Conservation (phyloP, 1,140 invertebrate genomes). For the Aphis craccivora region DNA sequence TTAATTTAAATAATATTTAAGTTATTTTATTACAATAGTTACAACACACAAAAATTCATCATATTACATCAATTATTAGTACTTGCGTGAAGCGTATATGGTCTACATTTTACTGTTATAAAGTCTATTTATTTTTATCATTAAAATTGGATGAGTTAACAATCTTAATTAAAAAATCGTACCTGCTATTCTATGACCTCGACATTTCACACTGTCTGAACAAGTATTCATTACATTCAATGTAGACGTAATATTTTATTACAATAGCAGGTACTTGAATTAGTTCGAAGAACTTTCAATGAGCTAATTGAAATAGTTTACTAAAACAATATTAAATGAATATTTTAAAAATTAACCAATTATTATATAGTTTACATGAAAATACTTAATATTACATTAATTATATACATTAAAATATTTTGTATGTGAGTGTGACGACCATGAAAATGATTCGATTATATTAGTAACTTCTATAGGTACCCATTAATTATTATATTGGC, state of each 20-base stretch:
- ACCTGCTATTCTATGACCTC: not conserved
- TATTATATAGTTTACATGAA: not conserved
- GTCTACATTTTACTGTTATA: not conserved
- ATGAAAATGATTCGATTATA: not conserved
- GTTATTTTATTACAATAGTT: not conserved
- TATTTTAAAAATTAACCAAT: not conserved
- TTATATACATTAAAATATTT: not conserved
- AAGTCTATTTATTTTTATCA: slow-evolving; percentile 17
- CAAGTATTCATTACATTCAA: not conserved
- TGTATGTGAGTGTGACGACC: not conserved
- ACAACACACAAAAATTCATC: not conserved
- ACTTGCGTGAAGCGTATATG: not conserved
- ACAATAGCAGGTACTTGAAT: not conserved
- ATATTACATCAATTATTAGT: not conserved
- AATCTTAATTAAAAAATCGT: slow-evolving; percentile 18
- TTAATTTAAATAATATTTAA: not conserved
- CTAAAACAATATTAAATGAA: not conserved
- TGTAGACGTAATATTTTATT: not conserved
- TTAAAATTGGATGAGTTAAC: slow-evolving; percentile 3
- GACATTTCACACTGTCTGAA: slow-evolving; percentile 34
- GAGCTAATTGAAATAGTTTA: not conserved
- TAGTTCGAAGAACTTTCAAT: not conserved
- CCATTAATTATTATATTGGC: not conserved
- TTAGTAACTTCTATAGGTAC: not conserved
- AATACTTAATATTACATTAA: not conserved